Evolutionary conservation across 2,113 vertebrate genomes (phyloP), one percentile per base, ranked within the genome.

Genomic region (Maccullochella peelii): DNA sequence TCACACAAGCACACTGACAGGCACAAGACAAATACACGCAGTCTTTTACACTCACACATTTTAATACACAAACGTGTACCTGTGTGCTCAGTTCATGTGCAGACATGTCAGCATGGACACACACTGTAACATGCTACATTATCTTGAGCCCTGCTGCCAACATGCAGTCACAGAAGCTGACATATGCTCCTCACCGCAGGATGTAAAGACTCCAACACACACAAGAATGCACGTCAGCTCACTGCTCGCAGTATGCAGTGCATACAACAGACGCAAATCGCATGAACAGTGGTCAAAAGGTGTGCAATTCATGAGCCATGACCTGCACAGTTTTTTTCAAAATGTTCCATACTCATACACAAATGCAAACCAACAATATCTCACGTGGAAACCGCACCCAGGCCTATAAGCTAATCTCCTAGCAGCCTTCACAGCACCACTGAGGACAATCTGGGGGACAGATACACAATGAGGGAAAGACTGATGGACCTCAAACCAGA

Each of bases 121-220:
- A n/a, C 44, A 50, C 21, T 58, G 40, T 4, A 57, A 74, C 80
- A 63, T 72, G 77, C 78, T 47, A 69, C 72, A 49, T 84, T 49
- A 44, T 79, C 55, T 68, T 76, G 57, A 73, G 80, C 59, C 52
- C 25, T 66, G 50, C 78, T 79, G 82, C 49, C 61, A 87, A 87
- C 88, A 84, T 62, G 80, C 84, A 0, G 77, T 76, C 73, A 62
- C 79, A 82, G 76, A 85, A 83, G 68, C 23, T 50, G 87, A 91
- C 92, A 93, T 94, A 94, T 93, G 93, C 82, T 90, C 82, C 80
- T 91, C 90, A 85, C 92, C 72, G 87, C 90, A 87, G 86, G 92
- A 90, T 62, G 76, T 69, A 79, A 67, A 83, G 79, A 75, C 79
- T 84, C 74, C 61, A 80, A 49, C 58, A 84, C 75, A 80, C 69